Evolutionary conservation across 1,140 invertebrate species (phyloP).

Genomic region (Belonocnema kinseyi): DNA sequence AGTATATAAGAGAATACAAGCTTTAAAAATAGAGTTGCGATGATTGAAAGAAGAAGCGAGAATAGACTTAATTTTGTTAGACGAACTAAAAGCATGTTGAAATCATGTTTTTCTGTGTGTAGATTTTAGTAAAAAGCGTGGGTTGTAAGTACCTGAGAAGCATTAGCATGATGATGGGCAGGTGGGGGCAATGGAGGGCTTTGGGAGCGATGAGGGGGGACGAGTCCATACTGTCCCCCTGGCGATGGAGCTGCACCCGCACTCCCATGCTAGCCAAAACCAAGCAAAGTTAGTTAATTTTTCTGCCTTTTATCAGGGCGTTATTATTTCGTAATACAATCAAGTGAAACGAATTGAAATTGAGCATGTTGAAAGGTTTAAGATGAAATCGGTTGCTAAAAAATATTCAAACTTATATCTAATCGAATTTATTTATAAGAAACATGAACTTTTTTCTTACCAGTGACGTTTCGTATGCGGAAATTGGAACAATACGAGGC

Average conservation of each 20-base stretch:
- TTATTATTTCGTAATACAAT: not conserved
- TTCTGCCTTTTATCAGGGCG: not conserved
- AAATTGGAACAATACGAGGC: constrained; percentile 76
- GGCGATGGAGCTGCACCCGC: constrained; percentile 69
- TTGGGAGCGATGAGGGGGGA: constrained; percentile 75
- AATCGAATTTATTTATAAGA: not conserved
- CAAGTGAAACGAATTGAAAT: constrained; percentile 2
- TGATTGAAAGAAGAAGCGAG: no score
- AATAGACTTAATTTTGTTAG: no score
- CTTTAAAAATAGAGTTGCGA: no score
- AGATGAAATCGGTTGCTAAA: not conserved
- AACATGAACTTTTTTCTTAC: constrained; percentile 75
- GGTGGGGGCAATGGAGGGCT: constrained; percentile 82
- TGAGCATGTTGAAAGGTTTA: not conserved
- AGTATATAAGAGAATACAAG: not conserved
- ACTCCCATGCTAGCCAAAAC: constrained; percentile 72
- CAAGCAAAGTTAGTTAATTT: constrained; percentile 60
- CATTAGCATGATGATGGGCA: constrained; percentile 87
- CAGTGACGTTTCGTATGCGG: constrained; percentile 81
- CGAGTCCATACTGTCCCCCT: constrained; percentile 71
- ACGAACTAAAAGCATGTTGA: no score
- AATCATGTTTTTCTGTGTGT: no score
- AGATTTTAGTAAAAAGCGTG: not conserved
- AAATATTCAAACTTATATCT: no score
- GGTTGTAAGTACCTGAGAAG: constrained; percentile 81